These are phyloP conservation scores for Nemotelus nigrinus DNA, from an alignment of 2,888 invertebrate species.

Conservation along the genomic window DNA sequence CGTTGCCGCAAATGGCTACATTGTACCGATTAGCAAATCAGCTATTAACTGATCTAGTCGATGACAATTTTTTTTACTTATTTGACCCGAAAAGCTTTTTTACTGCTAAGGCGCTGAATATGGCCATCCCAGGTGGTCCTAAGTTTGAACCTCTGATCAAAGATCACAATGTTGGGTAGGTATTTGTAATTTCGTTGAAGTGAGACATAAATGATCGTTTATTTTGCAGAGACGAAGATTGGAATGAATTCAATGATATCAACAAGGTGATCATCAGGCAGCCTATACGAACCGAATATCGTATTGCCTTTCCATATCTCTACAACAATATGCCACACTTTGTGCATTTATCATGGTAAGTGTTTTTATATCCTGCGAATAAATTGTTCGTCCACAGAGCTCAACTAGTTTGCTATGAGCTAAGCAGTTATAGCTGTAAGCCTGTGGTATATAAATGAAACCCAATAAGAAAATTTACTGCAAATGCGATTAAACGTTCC, in stretches of 20 bases:
- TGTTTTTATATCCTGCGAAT: conserved; percentile 52
- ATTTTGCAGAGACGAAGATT: conserved; percentile 90
- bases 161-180: conserved; percentile 92
- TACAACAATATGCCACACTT: conserved; percentile 99
- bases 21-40: conserved; percentile 98
- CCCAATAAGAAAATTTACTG: conserved; percentile 67
- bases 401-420: conserved; percentile 15
- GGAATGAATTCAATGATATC: conserved; percentile 99
- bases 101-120: conserved; percentile 98
- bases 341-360: conserved; percentile 97
- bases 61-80: conserved; percentile 98
- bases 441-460: conserved; percentile 57
- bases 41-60: conserved; percentile 95
- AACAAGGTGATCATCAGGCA: conserved; percentile 99
- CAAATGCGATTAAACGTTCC: conserved; percentile 69
- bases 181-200: conserved; percentile 44
- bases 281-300: conserved; percentile 97
- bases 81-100: conserved; percentile 99
- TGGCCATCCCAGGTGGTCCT: conserved; percentile 99
- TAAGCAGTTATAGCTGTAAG: conserved; percentile 42
- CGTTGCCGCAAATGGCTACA: conserved; percentile 97
- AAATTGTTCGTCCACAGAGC: conserved; percentile 47
- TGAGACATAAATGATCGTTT: conserved; percentile 11
- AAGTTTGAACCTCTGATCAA: conserved; percentile 99
- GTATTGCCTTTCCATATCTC: conserved; percentile 98